phyloP scores from a whole-genome alignment of 2,888 invertebrate genomes.

The Isotomurus palustris region DNA sequence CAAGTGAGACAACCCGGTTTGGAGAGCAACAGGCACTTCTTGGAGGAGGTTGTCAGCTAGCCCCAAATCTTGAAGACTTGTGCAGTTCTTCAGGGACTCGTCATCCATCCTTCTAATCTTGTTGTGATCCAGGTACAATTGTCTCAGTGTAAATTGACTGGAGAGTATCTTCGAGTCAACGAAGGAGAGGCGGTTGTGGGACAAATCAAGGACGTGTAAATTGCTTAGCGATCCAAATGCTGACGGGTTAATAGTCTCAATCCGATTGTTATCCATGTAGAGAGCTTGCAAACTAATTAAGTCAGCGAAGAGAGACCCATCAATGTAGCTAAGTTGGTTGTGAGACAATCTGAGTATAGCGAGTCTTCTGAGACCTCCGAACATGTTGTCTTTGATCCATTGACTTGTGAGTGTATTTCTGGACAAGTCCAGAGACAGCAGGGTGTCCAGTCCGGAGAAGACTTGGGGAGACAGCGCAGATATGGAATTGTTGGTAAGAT shows the following conservation, averaged over 20 bases:
- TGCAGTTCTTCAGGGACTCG: constrained; percentile 80
- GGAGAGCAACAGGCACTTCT: constrained; percentile 62
- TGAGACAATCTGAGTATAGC: constrained; percentile 72
- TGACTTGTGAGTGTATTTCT: constrained; percentile 68
- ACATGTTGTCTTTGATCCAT: constrained; percentile 73
- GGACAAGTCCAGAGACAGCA: constrained; percentile 74
- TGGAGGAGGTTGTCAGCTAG: constrained; percentile 78
- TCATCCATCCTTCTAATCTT: constrained; percentile 71
- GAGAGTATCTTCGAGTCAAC: constrained; percentile 77
- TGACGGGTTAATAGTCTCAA: constrained; percentile 81
- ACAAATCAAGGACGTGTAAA: constrained; percentile 80
- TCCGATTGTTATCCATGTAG: constrained; percentile 78
- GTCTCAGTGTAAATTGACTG: constrained; percentile 75
- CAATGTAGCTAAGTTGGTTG: constrained; percentile 78
- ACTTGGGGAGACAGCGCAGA: constrained; percentile 75
- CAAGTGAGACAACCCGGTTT: constrained; percentile 76
- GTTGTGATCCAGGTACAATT: constrained; percentile 80
- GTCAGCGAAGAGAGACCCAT: constrained; percentile 79
- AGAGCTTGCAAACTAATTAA: constrained; percentile 79
- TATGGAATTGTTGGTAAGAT: constrained; percentile 71
- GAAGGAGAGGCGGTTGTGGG: constrained; percentile 77
- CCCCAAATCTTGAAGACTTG: constrained; percentile 81
- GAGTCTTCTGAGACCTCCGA: constrained; percentile 66
- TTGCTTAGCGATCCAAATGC: constrained; percentile 83
- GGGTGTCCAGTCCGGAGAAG: constrained; percentile 76